Base-by-base conservation (phyloP, 2,888 invertebrate species). In the Torymus tubicola region DNA sequence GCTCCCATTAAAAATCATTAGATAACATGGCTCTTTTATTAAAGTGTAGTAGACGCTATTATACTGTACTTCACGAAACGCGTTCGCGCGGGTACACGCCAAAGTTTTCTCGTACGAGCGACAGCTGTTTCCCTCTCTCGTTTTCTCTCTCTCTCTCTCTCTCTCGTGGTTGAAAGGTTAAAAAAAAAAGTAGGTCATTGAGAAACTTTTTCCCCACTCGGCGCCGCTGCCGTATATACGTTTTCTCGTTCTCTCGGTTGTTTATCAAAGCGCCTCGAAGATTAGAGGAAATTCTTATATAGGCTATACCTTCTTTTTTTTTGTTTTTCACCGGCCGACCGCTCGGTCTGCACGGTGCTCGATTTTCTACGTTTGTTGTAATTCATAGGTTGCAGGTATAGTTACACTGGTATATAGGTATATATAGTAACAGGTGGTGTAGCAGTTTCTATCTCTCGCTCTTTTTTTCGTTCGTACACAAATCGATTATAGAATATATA, bases 151-250 rank as follows among this genome's bases (percentile, higher is more conserved):
- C 76, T 75, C 58, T 31, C 73, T 55, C 11, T n/a, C 68, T 31
- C 16, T 42, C 31, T 69, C 63, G 57, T 69, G 74, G 79, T 80
- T 74, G 74, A 80, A 75, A 80, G 80, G 80, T 80, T 64, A 74
- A 65, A 74, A 58, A 21, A 21, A 21, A 80, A 76, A 81, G 78
- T 81, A 61, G 81, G 78, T 81, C 78, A 81, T 71, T 31, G 71
- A 78, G 67, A 81, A 81, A 81, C 75, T 78, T 71, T 73, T 73
- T 72, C 52, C 13, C 12, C 5, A 2, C 63, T 75, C 31, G 69
- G 24, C 52, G 13, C 1, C 21, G 68, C n/a, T 0, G 8, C 1
- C 42, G 42, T 1, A 8, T 8, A 8, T 8, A 8, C 31, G 31
- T 42, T 42, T 8, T 5, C 42, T 42, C 42, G 42, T 42, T 42